phyloP scores from a whole-genome alignment of 2,888 invertebrate genomes.

The Melieria picta region DNA sequence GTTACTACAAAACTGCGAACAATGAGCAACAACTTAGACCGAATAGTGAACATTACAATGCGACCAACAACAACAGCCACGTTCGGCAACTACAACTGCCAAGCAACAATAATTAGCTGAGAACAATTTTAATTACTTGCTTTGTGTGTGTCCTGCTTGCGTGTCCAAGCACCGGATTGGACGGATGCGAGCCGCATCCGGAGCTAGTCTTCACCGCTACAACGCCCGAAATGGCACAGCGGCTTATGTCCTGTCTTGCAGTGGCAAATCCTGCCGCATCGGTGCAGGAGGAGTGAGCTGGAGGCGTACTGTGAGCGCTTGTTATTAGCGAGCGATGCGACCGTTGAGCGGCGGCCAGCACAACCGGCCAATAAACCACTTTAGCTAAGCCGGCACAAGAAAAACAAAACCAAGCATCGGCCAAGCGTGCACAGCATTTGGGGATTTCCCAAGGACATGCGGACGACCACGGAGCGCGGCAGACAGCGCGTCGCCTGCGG shows the following conservation, averaged over 20 bases:
- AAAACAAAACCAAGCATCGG: no score
- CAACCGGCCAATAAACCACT: not conserved
- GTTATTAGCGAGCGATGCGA: conserved; percentile 46
- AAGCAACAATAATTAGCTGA: conserved; percentile 23
- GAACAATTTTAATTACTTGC: conserved; percentile 24
- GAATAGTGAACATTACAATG: not conserved
- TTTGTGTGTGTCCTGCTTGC: not conserved
- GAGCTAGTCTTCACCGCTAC: no score
- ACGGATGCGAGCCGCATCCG: no score
- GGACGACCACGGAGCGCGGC: conserved; percentile 8
- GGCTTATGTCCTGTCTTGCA: no score
- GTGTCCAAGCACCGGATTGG: no score
- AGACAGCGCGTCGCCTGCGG: conserved; percentile 18
- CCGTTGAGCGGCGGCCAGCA: conserved; percentile 13
- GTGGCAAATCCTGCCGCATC: conserved; percentile 2
- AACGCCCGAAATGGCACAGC: no score
- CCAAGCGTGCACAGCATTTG: conserved; percentile 1
- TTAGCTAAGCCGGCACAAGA: no score
- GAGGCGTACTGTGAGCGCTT: conserved; percentile 55
- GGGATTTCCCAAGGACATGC: conserved; percentile 29
- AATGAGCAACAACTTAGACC: no score
- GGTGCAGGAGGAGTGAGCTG: conserved; percentile 53
- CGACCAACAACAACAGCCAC: conserved; percentile 1
- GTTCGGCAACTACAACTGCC: not conserved
- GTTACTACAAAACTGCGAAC: not conserved